Percentiles rank a stretch among this genome's conserved stretches.
Conservation (phyloP, 1,140 invertebrate genomes). For the Heliconius eleuchia region DNA sequence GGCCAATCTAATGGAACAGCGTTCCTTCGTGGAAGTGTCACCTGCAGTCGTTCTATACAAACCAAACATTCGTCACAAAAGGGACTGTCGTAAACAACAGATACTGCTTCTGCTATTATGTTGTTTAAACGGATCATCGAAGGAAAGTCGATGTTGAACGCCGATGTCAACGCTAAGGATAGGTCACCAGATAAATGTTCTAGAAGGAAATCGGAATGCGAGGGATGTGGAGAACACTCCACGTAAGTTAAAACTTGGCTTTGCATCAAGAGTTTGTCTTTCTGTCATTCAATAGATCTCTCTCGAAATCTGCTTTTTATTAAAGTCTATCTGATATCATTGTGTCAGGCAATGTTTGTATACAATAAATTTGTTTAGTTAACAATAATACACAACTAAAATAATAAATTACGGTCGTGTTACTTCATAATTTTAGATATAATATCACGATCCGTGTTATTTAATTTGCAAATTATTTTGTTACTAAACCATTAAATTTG, state of each 20-base stretch:
- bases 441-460: too few species aligned
- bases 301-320: background rate
- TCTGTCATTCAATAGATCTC: background rate
- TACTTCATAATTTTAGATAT: too few species aligned
- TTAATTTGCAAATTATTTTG: too few species aligned
- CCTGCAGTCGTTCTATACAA: constrained; percentile 67
- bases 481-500: background rate
- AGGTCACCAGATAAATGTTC: constrained; percentile 73
- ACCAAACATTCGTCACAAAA: constrained; percentile 75
- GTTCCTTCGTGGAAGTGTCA: constrained; percentile 70
- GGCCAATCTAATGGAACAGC: constrained; percentile 81
- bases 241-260: constrained; percentile 58
- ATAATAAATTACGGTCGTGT: background rate
- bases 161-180: constrained; percentile 55
- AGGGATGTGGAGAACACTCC: constrained; percentile 76
- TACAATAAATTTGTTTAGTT: background rate
- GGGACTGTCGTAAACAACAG: constrained; percentile 78
- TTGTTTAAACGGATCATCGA: constrained; percentile 82
- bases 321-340: background rate
- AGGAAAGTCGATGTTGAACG: constrained; percentile 81
- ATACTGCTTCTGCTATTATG: constrained; percentile 79
- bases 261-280: background rate
- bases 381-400: background rate
- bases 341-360: background rate
- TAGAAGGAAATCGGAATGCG: constrained; percentile 77